Percentiles rank a stretch among this genome's conserved stretches.
Conservation (phyloP, 2,113 vertebrate genomes). For the Mormyrus iriodes region DNA sequence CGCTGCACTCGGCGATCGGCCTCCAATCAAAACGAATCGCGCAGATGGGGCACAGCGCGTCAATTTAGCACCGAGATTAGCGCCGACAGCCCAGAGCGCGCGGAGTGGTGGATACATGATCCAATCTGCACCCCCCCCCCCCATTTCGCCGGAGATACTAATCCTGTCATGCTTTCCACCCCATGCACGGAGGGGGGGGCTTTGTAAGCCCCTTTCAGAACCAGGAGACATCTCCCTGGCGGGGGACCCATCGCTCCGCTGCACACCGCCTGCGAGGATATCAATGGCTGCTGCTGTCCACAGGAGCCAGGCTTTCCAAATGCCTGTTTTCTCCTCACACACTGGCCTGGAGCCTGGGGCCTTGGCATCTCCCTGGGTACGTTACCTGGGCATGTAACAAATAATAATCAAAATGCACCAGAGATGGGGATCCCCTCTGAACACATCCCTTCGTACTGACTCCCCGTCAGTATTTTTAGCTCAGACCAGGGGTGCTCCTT, state of each 20-base stretch:
- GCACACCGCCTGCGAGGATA: neutral
- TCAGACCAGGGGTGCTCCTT: neutral
- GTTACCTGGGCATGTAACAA: too few species aligned
- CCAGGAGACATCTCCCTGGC: neutral
- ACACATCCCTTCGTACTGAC: neutral
- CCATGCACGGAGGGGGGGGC: neutral
- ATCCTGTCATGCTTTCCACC: conserved; percentile 1
- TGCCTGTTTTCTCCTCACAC: neutral
- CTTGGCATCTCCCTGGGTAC: too few species aligned
- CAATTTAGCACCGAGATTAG: conserved; percentile 16
- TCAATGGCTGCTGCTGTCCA: neutral
- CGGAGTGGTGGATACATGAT: conserved; percentile 15
- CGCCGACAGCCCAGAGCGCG: conserved; percentile 12
- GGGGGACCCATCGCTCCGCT: neutral
- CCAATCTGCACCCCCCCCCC: neutral
- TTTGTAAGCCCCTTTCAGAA: neutral
- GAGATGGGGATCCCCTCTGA: neutral
- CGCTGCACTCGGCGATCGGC: neutral
- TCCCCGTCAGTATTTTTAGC: neutral
- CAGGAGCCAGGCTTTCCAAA: neutral
- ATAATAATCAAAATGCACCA: neutral
- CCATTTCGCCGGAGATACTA: neutral
- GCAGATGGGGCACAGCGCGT: conserved; percentile 2
- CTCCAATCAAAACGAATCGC: conserved; percentile 3
- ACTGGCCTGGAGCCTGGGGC: too few species aligned